Percentiles rank a stretch among this genome's conserved stretches.
Evolutionary conservation across 1,140 invertebrate species (phyloP).

Genomic region (Nasonia longicornis): DNA sequence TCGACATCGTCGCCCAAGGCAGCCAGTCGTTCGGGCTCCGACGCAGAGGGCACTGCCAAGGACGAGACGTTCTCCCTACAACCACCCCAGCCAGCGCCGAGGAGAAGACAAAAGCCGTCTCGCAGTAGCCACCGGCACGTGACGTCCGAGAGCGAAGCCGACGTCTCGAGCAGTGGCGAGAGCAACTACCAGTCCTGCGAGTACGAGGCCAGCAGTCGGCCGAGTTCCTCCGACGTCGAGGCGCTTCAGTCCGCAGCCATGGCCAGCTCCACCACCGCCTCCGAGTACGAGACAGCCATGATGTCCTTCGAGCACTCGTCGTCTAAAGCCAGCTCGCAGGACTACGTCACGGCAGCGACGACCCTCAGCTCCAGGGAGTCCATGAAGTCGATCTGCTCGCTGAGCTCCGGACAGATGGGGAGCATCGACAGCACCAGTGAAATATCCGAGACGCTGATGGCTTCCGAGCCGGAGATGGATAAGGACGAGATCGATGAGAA

Average conservation of each 20-base stretch:
- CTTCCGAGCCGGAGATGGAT: slow-evolving; percentile 78
- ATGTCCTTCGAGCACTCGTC: slow-evolving; percentile 82
- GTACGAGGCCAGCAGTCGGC: slow-evolving; percentile 80
- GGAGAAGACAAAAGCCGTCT: slow-evolving; percentile 60
- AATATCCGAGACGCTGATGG: slow-evolving; percentile 89
- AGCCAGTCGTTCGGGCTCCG: slow-evolving; percentile 60
- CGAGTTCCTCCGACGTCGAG: slow-evolving; percentile 90
- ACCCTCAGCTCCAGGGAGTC: slow-evolving; percentile 88
- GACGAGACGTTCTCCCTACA: slow-evolving; percentile 60
- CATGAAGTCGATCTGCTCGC: slow-evolving; percentile 88
- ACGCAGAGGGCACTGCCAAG: slow-evolving; percentile 55
- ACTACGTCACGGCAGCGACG: slow-evolving; percentile 86
- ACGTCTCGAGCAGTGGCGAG: slow-evolving; percentile 88
- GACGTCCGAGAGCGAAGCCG: slow-evolving; percentile 66
- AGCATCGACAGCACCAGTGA: slow-evolving; percentile 89
- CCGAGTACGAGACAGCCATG: slow-evolving; percentile 90
- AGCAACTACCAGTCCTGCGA: slow-evolving; percentile 93
- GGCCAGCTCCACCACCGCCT: slow-evolving; percentile 74
- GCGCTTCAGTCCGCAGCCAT: slow-evolving; percentile 69
- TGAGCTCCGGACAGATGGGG: slow-evolving; percentile 87
- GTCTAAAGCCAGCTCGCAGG: slow-evolving; percentile 79
- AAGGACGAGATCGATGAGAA: slow-evolving; percentile 66
- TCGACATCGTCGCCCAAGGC: slow-evolving; percentile 49
- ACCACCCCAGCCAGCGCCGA: slow-evolving; percentile 60
- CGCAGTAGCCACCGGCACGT: slow-evolving; percentile 56